Evolutionary conservation across 1,140 invertebrate species (phyloP), one percentile per base, ranked within the genome.

Genomic region (Pinna nobilis): DNA sequence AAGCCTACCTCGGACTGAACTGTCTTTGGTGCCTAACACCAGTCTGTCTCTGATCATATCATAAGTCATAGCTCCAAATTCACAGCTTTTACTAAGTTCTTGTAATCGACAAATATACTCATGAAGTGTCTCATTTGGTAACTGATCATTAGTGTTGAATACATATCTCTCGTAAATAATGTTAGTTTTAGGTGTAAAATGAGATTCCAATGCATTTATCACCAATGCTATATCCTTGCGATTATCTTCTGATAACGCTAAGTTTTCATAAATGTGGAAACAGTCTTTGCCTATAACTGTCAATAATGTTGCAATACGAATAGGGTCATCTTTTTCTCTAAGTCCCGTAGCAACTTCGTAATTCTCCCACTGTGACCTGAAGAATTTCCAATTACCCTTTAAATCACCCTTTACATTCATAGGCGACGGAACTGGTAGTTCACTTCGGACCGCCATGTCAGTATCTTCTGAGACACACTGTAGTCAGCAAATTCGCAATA

Each of bases 211-310:
- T 18, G 65, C 65, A 9, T 37, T 25, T 30, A 55, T 2, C 5
- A 67, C 35, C 37, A 30, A 23, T 20, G 33, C 23, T 20, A 39
- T 28, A 30, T 25, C 23, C 32, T 23, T 25, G 15, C 51, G n/a
- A 55, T 30, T 39, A 15, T 51, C 2, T 53, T 20, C 13, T 25
- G 39, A n/a, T 20, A n/a, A 20, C 33, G 20, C 20, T 15, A 55
- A 32, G 20, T 53, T 41, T 33, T 66, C 15, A 33, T 20, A 66
- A 7, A 63, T 51, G 6, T 66, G 47, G 18, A 41, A 63, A 20
- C 64, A 66, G n/a, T 66, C 64, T 20, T 66, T 66, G 11, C 47
- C 64, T 30, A 66, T 66, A 2, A 66, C 49, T n/a, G 49, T 33
- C 33, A 66, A 49, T 20, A 66, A 15, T 33, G 64, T 66, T 37